phyloP scores from a whole-genome alignment of 2,888 invertebrate species.

The Phyllotreta striolata region DNA sequence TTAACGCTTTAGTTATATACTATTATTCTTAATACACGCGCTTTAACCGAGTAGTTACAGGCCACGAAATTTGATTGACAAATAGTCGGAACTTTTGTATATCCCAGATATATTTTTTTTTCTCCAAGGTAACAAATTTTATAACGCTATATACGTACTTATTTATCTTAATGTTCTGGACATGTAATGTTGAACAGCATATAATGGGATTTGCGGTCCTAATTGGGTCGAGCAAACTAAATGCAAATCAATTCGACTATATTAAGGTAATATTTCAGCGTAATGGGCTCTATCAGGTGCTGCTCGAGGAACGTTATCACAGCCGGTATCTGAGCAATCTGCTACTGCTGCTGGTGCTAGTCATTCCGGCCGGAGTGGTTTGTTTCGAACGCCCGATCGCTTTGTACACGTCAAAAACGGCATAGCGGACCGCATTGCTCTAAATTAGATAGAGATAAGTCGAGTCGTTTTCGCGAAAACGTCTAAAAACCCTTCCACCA shows the following conservation, averaged over 20 bases:
- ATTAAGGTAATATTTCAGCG: slow-evolving; percentile 55
- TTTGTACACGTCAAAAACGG: slow-evolving; percentile 56
- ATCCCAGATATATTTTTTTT: too few species aligned
- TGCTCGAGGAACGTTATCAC: slow-evolving; percentile 43
- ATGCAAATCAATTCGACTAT: slow-evolving; percentile 54
- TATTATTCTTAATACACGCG: too few species aligned
- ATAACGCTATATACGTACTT: too few species aligned
- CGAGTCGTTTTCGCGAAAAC: slow-evolving; percentile 36
- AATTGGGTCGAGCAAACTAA: slow-evolving; percentile 52
- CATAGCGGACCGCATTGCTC: slow-evolving; percentile 54
- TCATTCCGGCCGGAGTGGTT: slow-evolving; percentile 41
- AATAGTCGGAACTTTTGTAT: too few species aligned
- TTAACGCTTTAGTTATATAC: too few species aligned
- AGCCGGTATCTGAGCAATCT: slow-evolving; percentile 53
- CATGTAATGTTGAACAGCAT: too few species aligned
- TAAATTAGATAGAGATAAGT: slow-evolving; percentile 55
- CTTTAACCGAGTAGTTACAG: too few species aligned
- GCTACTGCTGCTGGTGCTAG: slow-evolving; percentile 54
- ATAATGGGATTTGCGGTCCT: slow-evolving; percentile 33
- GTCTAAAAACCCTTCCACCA: slow-evolving; percentile 41
- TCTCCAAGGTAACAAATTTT: too few species aligned
- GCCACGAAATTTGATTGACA: too few species aligned
- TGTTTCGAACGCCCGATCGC: slow-evolving; percentile 48
- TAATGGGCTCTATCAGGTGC: slow-evolving; percentile 49
- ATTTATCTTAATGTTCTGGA: too few species aligned